Evolutionary conservation across 2,888 invertebrate species (phyloP), one percentile per base, ranked within the genome.

Genomic region (Rhingia campestris): DNA sequence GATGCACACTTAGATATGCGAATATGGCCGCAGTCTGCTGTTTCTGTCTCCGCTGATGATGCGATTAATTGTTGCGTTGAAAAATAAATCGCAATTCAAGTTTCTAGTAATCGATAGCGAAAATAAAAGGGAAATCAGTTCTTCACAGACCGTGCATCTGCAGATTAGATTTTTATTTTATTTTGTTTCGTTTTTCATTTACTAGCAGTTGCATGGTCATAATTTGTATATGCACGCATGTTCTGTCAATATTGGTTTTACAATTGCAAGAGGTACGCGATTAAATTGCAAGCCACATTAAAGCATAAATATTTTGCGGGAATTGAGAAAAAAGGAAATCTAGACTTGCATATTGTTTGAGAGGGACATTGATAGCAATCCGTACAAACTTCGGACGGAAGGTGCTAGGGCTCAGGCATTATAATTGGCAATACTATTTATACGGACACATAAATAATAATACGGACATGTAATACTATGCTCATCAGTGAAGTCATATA

Each of bases 41-140:
- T 4, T 41, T 10, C 33, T 30, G 2, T 12, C 33, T 35, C 14
- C 35, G n/a, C 12, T 12, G 45, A 35, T 51, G 59, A 33, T 43
- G 41, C 30, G 33, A 45, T 41, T 61, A 43, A 63, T 61, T 30
- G 53, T 43, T 54, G 53, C 30, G 61, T 63, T 53, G 53, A 30
- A 22, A 72, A 37, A 53, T 59, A 61, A 53, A 72, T 61, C 49
- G 59, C 12, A 51, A 10, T 69, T 58, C 30, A 58, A n/a, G 56
- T 58, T 69, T 58, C 30, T 69, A n/a, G 56, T 58, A 49, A 69
- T 69, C 69, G 58, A 69, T 69, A 69, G 35, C 30, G 33, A 45
- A 70, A 39, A 49, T 56, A 51, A 72, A 72, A 61, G 72, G 72
- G 53, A 72, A 72, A 61, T 61, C 33, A 22, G 22, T 22, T 22